These are phyloP conservation scores for Copsychus sechellarum DNA, from an alignment of 2,113 vertebrate genomes.

Conservation along the genomic window DNA sequence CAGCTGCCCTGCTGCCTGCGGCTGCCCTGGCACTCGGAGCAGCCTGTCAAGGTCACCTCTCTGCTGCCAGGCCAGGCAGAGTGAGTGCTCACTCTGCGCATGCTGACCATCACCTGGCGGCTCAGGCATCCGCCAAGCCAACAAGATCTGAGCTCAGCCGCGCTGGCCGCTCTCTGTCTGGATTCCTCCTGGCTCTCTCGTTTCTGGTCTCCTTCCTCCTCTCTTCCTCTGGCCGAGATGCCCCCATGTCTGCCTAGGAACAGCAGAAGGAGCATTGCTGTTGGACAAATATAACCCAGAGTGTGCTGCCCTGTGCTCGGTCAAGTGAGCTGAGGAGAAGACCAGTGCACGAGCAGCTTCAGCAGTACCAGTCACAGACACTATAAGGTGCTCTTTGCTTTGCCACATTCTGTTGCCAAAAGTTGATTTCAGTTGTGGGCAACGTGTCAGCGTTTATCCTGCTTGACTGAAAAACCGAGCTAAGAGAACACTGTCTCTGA, in stretches of 20 bases:
- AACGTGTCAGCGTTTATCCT: not conserved
- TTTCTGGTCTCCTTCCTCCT: slow-evolving; percentile 53
- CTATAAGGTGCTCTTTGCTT: slow-evolving; percentile 62
- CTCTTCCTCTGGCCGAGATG: not conserved
- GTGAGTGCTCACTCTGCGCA: slow-evolving; percentile 42
- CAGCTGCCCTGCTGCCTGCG: not conserved
- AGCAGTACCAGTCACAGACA: slow-evolving; percentile 43
- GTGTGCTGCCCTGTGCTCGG: accelerated
- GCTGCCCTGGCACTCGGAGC: slow-evolving; percentile 29
- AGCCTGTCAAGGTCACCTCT: slow-evolving; percentile 60
- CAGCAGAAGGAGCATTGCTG: not conserved
- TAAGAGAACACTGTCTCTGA: slow-evolving; percentile 15
- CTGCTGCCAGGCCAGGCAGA: not conserved
- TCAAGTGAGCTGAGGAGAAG: not conserved
- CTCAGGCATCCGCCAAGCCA: not conserved
- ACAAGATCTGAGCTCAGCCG: slow-evolving; percentile 11
- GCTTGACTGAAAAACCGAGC: slow-evolving; percentile 9
- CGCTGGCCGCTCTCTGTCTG: slow-evolving; percentile 28
- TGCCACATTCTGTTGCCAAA: slow-evolving; percentile 22
- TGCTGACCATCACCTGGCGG: not conserved
- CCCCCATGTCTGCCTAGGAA: slow-evolving; percentile 35
- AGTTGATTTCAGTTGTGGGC: slow-evolving; percentile 29
- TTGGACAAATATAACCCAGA: not conserved
- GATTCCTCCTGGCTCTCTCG: not conserved
- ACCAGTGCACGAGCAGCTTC: not conserved